Base-by-base conservation (phyloP, 2,113 vertebrate genomes). In the Notechis scutatus region DNA sequence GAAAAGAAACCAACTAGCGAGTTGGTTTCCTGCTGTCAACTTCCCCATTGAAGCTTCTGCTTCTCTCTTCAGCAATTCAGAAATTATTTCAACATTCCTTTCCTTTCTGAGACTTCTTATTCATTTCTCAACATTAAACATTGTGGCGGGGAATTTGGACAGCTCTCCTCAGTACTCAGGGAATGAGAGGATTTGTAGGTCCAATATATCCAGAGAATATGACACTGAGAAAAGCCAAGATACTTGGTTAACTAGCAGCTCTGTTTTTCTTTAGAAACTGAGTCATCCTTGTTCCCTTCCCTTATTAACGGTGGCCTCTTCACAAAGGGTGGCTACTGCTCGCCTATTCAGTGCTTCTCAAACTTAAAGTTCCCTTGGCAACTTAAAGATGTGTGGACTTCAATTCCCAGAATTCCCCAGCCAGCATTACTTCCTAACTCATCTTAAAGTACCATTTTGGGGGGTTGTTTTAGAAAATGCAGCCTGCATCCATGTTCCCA, bases 21-120 rank as follows among this genome's bases (percentile, higher is more conserved):
- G 47, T 50, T 9, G 34, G 57, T 96, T 97, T 97, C 96, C 96
- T 96, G 96, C 93, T 59, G 47, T 56, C 39, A 94, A 95, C 97
- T 97, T 97, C 97, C 97, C 96, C 94, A 96, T 90, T 18, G 11
- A 42, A 42, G 81, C 89, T 93, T 93, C 92, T 54, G 81, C 81
- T 93, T 90, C 56, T 54, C 69, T 57, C 57, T 26, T 42, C 45
- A 87, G 55, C 55, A 89, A 87, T 90, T 90, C 89, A 93, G 52
- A 90, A 64, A 90, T 89, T 64, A 54, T 90, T 90, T 87, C 89
- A 39, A 90, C 86, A 61, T 81, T 81, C 34, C 34, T 74, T 74
- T 74, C 64, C 64, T 81, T 42, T 59, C 59, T 29, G 45, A 90
- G 39, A 64, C 26, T 90, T 90, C 45, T 52, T 90, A 34, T 50